phyloP scores from a whole-genome alignment of 1,140 invertebrate genomes.

The Monomorium pharaonis region DNA sequence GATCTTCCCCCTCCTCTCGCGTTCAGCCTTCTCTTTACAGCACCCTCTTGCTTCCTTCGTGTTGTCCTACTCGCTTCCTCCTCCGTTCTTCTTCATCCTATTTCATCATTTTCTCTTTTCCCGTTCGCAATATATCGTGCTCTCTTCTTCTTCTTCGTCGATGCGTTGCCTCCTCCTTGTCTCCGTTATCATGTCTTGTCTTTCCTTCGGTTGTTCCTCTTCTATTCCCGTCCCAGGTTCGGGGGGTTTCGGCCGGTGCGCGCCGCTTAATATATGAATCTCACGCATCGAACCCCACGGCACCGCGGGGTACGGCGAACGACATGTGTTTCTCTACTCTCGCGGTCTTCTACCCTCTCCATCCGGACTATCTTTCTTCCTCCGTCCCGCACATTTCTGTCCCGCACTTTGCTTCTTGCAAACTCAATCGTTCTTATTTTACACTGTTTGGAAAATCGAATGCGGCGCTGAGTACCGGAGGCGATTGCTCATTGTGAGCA shows the following conservation, averaged over 20 bases:
- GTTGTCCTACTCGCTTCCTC: conserved; percentile 44
- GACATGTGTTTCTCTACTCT: conserved; percentile 84
- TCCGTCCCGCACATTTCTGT: conserved; percentile 16
- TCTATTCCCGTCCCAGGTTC: conserved; percentile 64
- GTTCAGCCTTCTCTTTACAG: conserved; percentile 37
- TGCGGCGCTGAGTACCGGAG: conserved; percentile 21
- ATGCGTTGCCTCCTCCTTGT: conserved; percentile 38
- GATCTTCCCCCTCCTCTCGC: conserved; percentile 41
- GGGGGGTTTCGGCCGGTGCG: conserved; percentile 67
- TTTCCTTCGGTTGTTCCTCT: conserved; percentile 57
- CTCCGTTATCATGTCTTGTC: conserved; percentile 50
- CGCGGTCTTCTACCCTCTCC: conserved; percentile 44
- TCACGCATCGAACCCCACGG: conserved; percentile 83
- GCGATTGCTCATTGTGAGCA: neutral
- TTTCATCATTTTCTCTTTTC: conserved; percentile 50
- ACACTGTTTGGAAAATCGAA: conserved; percentile 72
- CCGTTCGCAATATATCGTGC: conserved; percentile 44
- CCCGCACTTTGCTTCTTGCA: conserved; percentile 36
- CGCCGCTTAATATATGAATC: conserved; percentile 82
- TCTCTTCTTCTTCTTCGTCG: conserved; percentile 55
- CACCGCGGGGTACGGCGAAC: conserved; percentile 83
- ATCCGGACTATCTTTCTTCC: conserved; percentile 39
- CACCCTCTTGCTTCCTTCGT: conserved; percentile 42
- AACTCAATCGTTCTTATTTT: conserved; percentile 44
- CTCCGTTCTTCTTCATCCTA: conserved; percentile 44